Conservation (phyloP, 2,113 vertebrate genomes). For the Sturnus vulgaris region DNA sequence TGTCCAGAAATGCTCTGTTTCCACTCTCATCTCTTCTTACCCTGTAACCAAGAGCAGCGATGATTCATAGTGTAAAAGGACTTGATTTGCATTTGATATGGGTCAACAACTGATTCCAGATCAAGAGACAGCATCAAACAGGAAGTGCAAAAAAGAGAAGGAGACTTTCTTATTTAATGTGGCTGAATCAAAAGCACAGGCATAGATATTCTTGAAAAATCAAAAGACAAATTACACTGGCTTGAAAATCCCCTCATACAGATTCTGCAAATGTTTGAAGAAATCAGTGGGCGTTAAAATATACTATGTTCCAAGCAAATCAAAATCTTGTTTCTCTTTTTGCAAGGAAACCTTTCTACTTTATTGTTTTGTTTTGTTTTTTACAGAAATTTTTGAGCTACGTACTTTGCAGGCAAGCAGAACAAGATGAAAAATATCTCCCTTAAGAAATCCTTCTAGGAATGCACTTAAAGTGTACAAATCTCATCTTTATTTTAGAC, state of each 20-base stretch:
- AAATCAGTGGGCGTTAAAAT: background rate
- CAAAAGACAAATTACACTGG: background rate
- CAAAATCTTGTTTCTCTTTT: background rate
- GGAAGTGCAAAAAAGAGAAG: background rate
- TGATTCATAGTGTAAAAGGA: constrained; percentile 27
- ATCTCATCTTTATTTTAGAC: constrained; percentile 10
- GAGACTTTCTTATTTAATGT: background rate
- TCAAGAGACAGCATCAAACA: background rate
- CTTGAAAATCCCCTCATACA: background rate
- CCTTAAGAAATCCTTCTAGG: constrained; percentile 14
- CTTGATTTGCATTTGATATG: constrained; percentile 29
- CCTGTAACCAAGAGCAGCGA: background rate
- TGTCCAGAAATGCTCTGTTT: constrained; percentile 36
- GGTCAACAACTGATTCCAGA: constrained; percentile 35
- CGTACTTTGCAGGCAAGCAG: background rate
- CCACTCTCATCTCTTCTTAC: constrained; percentile 12
- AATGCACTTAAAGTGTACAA: constrained; percentile 22
- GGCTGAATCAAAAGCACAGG: background rate
- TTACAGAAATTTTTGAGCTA: background rate
- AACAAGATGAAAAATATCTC: background rate
- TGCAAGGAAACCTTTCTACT: background rate
- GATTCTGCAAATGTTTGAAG: background rate
- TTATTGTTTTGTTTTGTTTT: background rate
- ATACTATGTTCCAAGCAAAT: background rate
- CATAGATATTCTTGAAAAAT: background rate